A percentile compares a stretch with the other conserved stretches of the same genome.
phyloP scores from a whole-genome alignment of 2,797 vertebrate genomes.

The Champsocephalus esox region DNA sequence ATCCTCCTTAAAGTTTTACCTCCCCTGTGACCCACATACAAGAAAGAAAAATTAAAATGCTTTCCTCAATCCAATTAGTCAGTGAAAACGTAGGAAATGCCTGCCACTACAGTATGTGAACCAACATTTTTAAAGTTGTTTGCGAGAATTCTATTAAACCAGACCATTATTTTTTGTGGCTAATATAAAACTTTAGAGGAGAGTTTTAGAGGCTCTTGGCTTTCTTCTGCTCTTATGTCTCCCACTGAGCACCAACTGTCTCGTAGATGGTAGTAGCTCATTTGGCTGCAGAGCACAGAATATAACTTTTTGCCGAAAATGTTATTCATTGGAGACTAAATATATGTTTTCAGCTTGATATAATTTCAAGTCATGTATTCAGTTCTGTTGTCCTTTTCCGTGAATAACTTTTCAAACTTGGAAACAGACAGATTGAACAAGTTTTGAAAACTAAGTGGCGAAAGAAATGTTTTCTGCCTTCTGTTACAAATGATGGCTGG shows the following conservation, averaged over 20 bases:
- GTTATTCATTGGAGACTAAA: conserved; percentile 6
- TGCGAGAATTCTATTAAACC: background rate
- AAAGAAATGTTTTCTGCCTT: background rate
- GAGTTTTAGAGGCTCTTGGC: conserved; percentile 22
- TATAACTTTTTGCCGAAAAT: conserved; percentile 10
- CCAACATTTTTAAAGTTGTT: background rate
- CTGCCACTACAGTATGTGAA: background rate
- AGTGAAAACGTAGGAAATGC: conserved; percentile 12
- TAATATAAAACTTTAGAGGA: background rate
- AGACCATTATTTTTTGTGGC: background rate
- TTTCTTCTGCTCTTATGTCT: conserved; percentile 23
- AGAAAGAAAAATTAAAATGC: conserved; percentile 15
- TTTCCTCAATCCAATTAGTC: conserved; percentile 25
- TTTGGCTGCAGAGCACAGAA: conserved; percentile 27
- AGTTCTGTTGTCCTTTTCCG: background rate
- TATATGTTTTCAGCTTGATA: conserved; percentile 20
- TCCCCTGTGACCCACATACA: conserved; percentile 51
- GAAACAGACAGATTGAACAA: conserved; percentile 2
- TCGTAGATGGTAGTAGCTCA: conserved; percentile 25
- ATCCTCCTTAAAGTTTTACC: conserved; percentile 31
- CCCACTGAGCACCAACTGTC: conserved; percentile 53
- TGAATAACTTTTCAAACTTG: conserved; percentile 18
- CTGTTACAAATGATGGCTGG: too few relatives aligned
- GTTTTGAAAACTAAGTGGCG: background rate
- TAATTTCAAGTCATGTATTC: conserved; percentile 12